These are phyloP conservation scores for Erpornis zantholeuca DNA, from an alignment of 2,113 vertebrate species.

Conservation along the genomic window DNA sequence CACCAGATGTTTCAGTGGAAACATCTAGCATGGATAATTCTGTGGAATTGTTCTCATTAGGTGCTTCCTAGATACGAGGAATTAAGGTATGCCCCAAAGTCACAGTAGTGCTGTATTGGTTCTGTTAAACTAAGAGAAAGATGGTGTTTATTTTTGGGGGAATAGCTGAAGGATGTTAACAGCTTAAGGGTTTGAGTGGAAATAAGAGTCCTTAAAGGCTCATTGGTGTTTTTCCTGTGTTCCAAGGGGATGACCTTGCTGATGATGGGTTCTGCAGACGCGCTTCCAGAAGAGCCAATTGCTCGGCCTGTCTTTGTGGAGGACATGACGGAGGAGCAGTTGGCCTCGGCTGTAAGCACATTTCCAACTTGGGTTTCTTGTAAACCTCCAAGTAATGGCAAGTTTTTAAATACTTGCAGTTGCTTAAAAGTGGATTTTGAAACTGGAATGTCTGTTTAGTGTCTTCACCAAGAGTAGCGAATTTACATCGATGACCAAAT, in stretches of 20 bases:
- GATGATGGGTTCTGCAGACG: constrained; percentile 98
- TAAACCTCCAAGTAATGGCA: background rate
- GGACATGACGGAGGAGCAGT: constrained; percentile 99
- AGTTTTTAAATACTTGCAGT: background rate
- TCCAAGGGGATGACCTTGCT: constrained; percentile 93
- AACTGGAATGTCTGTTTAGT: background rate
- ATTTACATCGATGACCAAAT: accelerated
- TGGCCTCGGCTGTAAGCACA: constrained; percentile 92
- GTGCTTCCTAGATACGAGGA: background rate
- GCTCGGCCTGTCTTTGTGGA: constrained; percentile 94
- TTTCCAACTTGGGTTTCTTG: background rate
- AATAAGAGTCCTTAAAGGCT: background rate
- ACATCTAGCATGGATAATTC: accelerated
- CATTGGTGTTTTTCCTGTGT: background rate
- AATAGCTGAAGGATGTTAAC: background rate
- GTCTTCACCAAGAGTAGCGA: background rate
- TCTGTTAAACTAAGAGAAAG: background rate
- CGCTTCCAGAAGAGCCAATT: constrained; percentile 90
- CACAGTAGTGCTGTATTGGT: background rate
- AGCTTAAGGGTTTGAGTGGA: background rate
- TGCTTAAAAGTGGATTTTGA: background rate
- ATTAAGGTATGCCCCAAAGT: background rate
- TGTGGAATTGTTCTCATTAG: background rate
- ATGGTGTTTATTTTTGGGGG: background rate
- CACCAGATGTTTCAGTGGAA: background rate